Conservation (phyloP, 2,797 vertebrate genomes). For the Acanthopagrus latus region DNA sequence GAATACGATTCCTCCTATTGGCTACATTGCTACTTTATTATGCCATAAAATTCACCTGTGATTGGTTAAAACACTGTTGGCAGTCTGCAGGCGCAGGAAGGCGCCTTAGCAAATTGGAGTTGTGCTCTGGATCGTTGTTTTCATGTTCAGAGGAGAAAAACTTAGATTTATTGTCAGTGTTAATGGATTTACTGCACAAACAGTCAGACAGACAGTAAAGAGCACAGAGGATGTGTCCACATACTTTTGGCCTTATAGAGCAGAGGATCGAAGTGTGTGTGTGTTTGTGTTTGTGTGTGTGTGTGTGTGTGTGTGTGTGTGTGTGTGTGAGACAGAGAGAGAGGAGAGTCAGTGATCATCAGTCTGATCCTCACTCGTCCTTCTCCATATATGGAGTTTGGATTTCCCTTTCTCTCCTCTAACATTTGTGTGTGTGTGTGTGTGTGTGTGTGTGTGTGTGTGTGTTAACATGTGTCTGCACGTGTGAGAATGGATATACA, state of each 20-base stretch:
- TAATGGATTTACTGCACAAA: neutral
- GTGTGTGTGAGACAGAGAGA: slow-evolving; percentile 9
- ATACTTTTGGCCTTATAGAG: neutral
- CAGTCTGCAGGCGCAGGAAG: neutral
- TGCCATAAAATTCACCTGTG: neutral
- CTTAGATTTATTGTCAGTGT: too few relatives aligned
- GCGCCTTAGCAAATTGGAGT: neutral
- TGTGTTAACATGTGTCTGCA: neutral
- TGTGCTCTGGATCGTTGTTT: too few relatives aligned
- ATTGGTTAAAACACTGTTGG: neutral
- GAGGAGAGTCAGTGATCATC: slow-evolving; percentile 7
- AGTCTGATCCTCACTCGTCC: slow-evolving; percentile 45
- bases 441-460: neutral
- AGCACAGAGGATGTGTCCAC: neutral
- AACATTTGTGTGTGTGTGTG: slow-evolving; percentile 11
- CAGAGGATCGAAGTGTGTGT: neutral
- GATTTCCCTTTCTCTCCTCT: slow-evolving; percentile 55
- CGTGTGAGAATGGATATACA: neutral
- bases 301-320: slow-evolving; percentile 6
- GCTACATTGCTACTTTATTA: neutral
- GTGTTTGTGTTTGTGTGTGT: slow-evolving; percentile 12
- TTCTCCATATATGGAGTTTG: slow-evolving; percentile 64
- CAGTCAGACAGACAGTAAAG: neutral
- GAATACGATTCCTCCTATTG: neutral
- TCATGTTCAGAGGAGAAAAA: too few relatives aligned